These are phyloP conservation scores for Patella pellucida DNA, from an alignment of 2,888 invertebrate species.

Conservation along the genomic window DNA sequence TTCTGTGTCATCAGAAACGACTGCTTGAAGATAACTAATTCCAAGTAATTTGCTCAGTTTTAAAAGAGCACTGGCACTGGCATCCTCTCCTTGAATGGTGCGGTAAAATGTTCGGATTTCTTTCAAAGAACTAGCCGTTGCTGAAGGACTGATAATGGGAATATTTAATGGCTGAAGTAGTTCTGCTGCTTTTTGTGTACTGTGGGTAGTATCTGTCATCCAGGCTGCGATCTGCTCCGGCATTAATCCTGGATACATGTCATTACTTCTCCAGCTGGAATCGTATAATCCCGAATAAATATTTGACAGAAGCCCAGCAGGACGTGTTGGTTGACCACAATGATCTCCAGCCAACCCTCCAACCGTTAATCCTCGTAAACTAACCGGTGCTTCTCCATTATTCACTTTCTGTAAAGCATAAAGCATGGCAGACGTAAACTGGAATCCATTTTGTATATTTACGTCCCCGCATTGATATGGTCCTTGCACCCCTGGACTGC, in stretches of 20 bases:
- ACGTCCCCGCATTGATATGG: conserved; percentile 52
- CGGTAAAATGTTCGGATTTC: conserved; percentile 55
- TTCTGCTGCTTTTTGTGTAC: conserved; percentile 44
- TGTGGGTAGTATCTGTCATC: conserved; percentile 55
- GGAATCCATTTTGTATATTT: conserved; percentile 50
- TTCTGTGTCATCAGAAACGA: conserved; percentile 51
- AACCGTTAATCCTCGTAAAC: conserved; percentile 46
- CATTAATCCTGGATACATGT: conserved; percentile 13
- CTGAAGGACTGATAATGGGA: conserved; percentile 71
- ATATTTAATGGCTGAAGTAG: conserved; percentile 69
- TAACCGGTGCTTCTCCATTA: conserved; percentile 42
- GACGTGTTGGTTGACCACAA: conserved; percentile 50
- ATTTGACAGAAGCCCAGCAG: conserved; percentile 51
- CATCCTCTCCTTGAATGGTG: conserved; percentile 59
- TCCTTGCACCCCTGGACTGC: conserved; percentile 38
- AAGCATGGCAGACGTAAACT: conserved; percentile 51
- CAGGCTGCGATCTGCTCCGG: conserved; percentile 46
- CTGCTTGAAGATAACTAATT: conserved; percentile 55
- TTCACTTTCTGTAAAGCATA: conserved; percentile 47
- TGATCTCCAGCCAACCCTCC: conserved; percentile 60
- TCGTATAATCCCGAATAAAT: conserved; percentile 51
- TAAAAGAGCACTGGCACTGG: conserved; percentile 58
- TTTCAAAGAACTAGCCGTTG: conserved; percentile 47
- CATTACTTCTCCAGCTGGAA: conserved; percentile 15
- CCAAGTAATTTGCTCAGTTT: conserved; percentile 52